phyloP scores from a whole-genome alignment of 2,888 invertebrate species.

The Meteorus cinctellus region DNA sequence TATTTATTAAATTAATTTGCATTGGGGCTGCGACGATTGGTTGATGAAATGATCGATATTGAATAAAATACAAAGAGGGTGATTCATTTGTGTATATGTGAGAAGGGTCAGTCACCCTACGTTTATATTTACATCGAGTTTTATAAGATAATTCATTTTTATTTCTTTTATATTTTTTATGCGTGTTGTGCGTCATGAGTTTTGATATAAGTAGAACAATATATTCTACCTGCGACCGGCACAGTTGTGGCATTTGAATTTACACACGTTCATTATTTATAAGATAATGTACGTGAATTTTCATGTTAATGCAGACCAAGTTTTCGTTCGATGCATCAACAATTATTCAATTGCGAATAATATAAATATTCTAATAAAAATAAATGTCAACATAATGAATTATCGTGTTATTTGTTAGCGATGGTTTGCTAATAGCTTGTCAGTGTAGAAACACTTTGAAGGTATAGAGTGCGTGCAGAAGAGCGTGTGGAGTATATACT shows the following conservation, averaged over 20 bases:
- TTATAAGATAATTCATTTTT: neutral
- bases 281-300: neutral
- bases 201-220: neutral
- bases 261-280: neutral
- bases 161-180: neutral
- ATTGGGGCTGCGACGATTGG: neutral
- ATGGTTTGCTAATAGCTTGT: slow-evolving; percentile 2
- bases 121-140: no score
- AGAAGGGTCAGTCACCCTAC: slow-evolving; percentile 13
- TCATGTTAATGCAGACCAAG: neutral
- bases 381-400: neutral
- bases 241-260: neutral
- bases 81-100: slow-evolving; percentile 13
- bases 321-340: neutral
- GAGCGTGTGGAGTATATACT: neutral
- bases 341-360: neutral
- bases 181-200: neutral
- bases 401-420: neutral
- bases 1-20: neutral
- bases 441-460: slow-evolving; percentile 5
- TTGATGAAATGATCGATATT: slow-evolving; percentile 5
- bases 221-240: neutral
- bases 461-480: neutral
- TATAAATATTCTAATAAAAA: neutral
- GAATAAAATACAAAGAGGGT: slow-evolving; percentile 12